Evolutionary conservation across 2,113 vertebrate species (phyloP).

Genomic region (Mus spicilegus): DNA sequence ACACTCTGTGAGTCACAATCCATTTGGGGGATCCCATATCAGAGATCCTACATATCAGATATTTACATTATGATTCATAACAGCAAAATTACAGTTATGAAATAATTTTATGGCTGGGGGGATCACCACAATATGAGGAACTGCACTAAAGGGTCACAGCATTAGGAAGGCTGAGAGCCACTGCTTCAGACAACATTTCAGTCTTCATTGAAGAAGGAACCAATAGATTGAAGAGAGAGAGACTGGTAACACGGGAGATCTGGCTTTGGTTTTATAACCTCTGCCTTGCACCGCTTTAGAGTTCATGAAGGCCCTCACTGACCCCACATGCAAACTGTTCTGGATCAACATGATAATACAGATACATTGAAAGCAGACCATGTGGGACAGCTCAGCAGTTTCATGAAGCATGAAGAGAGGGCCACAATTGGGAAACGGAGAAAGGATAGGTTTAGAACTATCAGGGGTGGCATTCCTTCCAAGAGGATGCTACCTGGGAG

Average conservation of each 20-base stretch:
- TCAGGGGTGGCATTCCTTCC: not conserved
- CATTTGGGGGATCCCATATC: not conserved
- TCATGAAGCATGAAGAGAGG: too few relatives aligned
- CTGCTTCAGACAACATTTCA: not conserved
- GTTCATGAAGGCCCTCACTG: not conserved
- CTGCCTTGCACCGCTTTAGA: not conserved
- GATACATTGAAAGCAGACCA: not conserved
- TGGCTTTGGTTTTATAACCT: not conserved
- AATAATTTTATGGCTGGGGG: too few relatives aligned
- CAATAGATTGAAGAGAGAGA: not conserved
- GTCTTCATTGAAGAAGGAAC: not conserved
- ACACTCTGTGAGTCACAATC: not conserved
- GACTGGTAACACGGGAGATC: not conserved
- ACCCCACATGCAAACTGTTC: not conserved
- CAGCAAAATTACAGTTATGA: not conserved
- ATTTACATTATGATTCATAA: not conserved
- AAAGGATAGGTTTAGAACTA: not conserved
- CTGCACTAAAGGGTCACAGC: not conserved
- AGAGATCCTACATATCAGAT: too few relatives aligned
- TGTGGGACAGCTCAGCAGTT: too few relatives aligned
- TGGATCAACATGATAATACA: not conserved
- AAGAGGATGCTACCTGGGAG: not conserved
- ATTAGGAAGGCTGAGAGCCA: not conserved
- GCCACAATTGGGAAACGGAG: not conserved
- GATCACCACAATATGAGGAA: not conserved